Evolutionary conservation across 2,113 vertebrate species (phyloP).

Genomic region (Mesembrinibis cayennensis): DNA sequence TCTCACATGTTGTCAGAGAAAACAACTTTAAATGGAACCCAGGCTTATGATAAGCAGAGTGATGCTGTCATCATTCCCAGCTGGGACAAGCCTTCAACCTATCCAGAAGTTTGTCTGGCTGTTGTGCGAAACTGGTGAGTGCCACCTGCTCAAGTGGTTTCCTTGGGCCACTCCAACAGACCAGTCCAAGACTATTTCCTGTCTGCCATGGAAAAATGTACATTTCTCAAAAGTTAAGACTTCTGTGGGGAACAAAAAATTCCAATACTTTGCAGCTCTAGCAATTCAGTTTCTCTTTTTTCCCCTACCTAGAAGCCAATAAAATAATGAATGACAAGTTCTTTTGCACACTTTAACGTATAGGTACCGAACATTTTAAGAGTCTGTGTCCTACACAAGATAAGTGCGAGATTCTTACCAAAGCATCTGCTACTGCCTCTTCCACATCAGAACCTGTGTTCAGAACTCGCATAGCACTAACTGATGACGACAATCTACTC

Average conservation of each 20-base stretch:
- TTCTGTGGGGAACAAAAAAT: neutral
- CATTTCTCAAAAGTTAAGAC: neutral
- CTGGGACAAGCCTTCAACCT: neutral
- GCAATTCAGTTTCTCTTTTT: neutral
- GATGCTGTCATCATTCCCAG: neutral
- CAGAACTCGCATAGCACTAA: slow-evolving; percentile 95
- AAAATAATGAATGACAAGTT: neutral
- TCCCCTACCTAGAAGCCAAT: neutral
- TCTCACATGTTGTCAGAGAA: neutral
- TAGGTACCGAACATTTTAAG: neutral
- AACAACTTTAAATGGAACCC: neutral
- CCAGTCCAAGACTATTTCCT: neutral
- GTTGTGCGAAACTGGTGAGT: neutral
- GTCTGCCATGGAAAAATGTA: neutral
- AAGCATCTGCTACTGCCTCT: slow-evolving; percentile 93
- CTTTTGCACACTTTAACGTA: neutral
- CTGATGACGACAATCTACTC: slow-evolving; percentile 89
- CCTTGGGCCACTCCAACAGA: neutral
- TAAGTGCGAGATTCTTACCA: slow-evolving; percentile 78
- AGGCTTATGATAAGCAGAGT: neutral
- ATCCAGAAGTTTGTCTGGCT: neutral
- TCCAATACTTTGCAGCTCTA: neutral
- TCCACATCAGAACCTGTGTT: slow-evolving; percentile 96
- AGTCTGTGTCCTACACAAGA: neutral
- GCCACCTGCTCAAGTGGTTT: neutral